phyloP scores from a whole-genome alignment of 2,113 vertebrate species.

The western clawed frog (Xenopus tropicalis) region DNA sequence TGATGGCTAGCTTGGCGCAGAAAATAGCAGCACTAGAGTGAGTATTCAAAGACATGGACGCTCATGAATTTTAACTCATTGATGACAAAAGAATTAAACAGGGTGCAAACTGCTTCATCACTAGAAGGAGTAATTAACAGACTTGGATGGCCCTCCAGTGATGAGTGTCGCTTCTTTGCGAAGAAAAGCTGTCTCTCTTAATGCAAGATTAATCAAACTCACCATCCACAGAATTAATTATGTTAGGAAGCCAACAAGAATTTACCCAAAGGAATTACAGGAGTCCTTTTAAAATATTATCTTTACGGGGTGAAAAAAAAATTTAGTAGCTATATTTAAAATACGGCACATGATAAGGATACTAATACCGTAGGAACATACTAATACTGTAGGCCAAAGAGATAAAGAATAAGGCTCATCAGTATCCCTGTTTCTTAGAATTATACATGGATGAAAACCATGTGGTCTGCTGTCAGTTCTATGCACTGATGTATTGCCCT shows the following conservation, averaged over 20 bases:
- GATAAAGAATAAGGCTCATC: too few species aligned
- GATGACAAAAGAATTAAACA: conserved; percentile 66
- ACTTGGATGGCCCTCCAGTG: conserved; percentile 65
- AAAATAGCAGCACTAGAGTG: conserved; percentile 86
- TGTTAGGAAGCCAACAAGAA: conserved; percentile 3
- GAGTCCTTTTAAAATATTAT: conserved; percentile 17
- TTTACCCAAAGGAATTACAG: conserved; percentile 53
- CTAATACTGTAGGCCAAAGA: too few species aligned
- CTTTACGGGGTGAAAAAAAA: background rate
- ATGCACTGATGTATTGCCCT: too few species aligned
- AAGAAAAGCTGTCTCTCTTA: conserved; percentile 54
- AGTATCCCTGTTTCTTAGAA: too few species aligned
- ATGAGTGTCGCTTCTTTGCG: conserved; percentile 53
- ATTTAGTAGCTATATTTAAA: too few species aligned
- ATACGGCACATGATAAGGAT: too few species aligned
- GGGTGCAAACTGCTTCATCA: conserved; percentile 71
- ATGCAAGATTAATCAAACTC: conserved; percentile 63
- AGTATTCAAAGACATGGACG: conserved; percentile 71
- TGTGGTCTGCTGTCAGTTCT: too few species aligned
- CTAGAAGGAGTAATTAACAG: conserved; percentile 71
- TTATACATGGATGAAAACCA: too few species aligned
- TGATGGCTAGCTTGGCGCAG: conserved; percentile 84
- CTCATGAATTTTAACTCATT: conserved; percentile 75
- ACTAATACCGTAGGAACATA: too few species aligned
- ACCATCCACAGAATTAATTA: conserved; percentile 56